Percentiles rank a stretch among this genome's conserved stretches.
These are phyloP conservation scores for Psococerastis gibbosa DNA, from an alignment of 2,888 invertebrate species.

Conservation along the genomic window DNA sequence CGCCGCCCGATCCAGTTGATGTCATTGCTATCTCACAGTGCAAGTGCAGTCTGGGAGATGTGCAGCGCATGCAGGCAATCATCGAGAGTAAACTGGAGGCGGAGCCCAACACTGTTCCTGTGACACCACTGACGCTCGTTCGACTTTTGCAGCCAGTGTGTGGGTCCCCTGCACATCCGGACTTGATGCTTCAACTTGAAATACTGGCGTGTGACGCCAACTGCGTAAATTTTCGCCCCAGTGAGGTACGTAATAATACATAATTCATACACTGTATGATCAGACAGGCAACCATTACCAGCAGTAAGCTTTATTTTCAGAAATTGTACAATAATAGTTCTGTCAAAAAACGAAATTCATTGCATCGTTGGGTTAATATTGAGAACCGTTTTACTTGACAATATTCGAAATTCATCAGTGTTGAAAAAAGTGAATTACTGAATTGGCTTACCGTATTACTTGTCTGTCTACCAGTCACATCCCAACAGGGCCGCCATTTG, in stretches of 20 bases:
- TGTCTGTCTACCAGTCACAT: too few relatives aligned
- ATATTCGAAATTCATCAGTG: too few relatives aligned
- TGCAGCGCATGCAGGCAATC: constrained; percentile 65
- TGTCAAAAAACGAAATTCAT: too few relatives aligned
- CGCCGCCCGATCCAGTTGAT: constrained; percentile 29
- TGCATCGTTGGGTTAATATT: too few relatives aligned
- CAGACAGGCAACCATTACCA: too few relatives aligned
- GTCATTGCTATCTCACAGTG: constrained; percentile 50
- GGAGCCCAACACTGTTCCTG: constrained; percentile 33
- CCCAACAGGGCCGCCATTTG: too few relatives aligned
- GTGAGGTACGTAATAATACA: constrained; percentile 37
- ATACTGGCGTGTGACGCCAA: constrained; percentile 54
- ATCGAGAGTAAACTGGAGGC: constrained; percentile 58
- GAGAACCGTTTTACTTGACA: too few relatives aligned
- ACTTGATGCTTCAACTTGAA: constrained; percentile 48
- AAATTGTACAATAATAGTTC: too few relatives aligned
- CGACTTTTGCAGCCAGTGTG: constrained; percentile 44
- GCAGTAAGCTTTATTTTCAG: too few relatives aligned
- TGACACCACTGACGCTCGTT: constrained; percentile 49
- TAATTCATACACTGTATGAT: too few relatives aligned
- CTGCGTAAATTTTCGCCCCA: constrained; percentile 52
- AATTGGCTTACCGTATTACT: too few relatives aligned
- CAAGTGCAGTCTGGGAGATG: constrained; percentile 67
- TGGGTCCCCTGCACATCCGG: constrained; percentile 34
- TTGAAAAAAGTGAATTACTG: too few relatives aligned